Conservation (phyloP, 2,113 vertebrate genomes). For the Bubo scandiacus region DNA sequence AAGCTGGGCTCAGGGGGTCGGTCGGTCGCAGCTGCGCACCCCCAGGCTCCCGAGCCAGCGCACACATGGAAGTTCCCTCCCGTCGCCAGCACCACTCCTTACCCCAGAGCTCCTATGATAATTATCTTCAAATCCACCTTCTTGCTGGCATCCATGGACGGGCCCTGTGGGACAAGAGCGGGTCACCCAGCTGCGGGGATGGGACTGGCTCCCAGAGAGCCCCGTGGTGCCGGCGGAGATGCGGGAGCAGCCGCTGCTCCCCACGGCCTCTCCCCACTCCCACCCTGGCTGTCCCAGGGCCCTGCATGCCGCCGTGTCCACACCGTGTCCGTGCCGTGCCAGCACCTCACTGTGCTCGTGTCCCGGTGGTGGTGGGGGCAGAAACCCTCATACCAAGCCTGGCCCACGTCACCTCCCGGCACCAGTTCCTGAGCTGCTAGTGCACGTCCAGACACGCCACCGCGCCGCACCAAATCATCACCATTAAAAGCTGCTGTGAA, state of each 20-base stretch:
- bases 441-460: background rate
- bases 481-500: background rate
- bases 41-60: fast-evolving
- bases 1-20: fast-evolving
- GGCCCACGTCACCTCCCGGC: fast-evolving
- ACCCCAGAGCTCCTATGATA: conserved; percentile 82
- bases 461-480: background rate
- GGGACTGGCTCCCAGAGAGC: fast-evolving
- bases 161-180: background rate
- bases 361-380: fast-evolving
- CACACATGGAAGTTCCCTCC: background rate
- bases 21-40: background rate
- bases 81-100: background rate
- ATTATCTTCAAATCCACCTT: conserved; percentile 83
- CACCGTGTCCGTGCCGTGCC: fast-evolving
- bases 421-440: background rate
- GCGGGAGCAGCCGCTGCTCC: background rate
- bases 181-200: fast-evolving
- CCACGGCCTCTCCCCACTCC: background rate
- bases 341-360: fast-evolving
- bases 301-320: fast-evolving
- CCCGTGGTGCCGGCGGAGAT: fast-evolving
- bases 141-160: conserved; percentile 73
- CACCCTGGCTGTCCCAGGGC: fast-evolving
- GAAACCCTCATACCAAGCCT: fast-evolving